These are phyloP conservation scores for Dicranocentrus wangi DNA, from an alignment of 2,888 invertebrate species.

Conservation along the genomic window DNA sequence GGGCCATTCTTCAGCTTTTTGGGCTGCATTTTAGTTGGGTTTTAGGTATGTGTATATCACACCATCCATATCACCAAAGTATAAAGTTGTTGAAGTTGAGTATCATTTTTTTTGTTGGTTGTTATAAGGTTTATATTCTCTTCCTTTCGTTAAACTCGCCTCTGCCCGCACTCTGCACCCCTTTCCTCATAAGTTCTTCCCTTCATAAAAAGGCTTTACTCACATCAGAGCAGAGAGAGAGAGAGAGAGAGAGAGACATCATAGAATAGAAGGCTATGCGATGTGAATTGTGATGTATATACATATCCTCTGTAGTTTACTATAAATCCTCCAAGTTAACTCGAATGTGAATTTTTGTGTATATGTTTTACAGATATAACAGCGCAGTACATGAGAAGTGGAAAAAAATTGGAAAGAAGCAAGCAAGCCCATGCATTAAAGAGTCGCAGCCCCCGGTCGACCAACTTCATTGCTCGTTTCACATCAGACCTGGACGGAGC, in stretches of 20 bases:
- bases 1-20: constrained; percentile 57
- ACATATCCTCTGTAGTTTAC: no score
- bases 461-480: constrained; percentile 66
- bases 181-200: constrained; percentile 18
- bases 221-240: no score
- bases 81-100: constrained; percentile 1
- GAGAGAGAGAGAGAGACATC: no score
- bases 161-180: no score
- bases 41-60: no score
- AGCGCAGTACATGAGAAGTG: no score
- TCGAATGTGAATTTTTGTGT: no score
- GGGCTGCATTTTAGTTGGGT: constrained; percentile 37
- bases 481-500: constrained; percentile 64
- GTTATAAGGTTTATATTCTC: constrained; percentile 7
- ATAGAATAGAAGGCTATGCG: no score
- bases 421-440: constrained; percentile 54
- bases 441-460: constrained; percentile 63
- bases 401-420: constrained; percentile 32
- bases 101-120: constrained; percentile 6
- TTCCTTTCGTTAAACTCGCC: constrained; percentile 15
- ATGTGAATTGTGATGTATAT: no score
- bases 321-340: no score
- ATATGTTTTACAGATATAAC: no score
- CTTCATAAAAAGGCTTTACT: background rate
- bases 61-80: no score